Conservation (phyloP, 2,888 invertebrate genomes). For the Pyralis farinalis region DNA sequence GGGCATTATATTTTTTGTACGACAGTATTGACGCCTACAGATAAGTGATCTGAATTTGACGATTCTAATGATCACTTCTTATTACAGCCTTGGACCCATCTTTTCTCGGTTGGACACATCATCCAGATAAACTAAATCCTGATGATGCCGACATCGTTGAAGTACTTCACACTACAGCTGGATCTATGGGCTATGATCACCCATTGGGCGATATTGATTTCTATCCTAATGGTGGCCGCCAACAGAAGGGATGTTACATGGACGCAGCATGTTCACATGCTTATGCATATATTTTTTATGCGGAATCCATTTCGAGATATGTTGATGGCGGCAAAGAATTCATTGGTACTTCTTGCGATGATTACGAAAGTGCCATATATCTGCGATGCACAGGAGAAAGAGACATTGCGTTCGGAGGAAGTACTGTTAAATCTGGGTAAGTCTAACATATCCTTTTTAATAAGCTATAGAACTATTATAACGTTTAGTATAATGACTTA, state of each 20-base stretch:
- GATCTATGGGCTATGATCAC: conserved; percentile 51
- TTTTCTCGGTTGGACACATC: conserved; percentile 60
- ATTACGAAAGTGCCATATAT: conserved; percentile 39
- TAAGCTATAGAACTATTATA: too few species aligned
- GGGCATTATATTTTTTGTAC: too few species aligned
- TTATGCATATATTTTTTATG: conserved; percentile 49
- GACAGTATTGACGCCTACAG: too few species aligned
- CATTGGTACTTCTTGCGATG: conserved; percentile 53
- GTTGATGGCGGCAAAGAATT: conserved; percentile 35
- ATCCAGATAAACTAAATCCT: conserved; percentile 44
- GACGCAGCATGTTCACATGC: conserved; percentile 47
- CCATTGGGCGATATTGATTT: conserved; percentile 65
- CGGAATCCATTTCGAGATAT: conserved; percentile 50
- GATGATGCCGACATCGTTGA: conserved; percentile 58
- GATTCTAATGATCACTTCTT: too few species aligned
- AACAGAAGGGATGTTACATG: conserved; percentile 48
- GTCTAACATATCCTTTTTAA: too few species aligned
- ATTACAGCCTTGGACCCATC: conserved; percentile 66
- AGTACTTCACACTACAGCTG: conserved; percentile 59
- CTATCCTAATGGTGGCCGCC: conserved; percentile 63
- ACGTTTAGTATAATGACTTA: too few species aligned
- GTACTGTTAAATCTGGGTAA: conserved; percentile 41
- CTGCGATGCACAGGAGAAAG: conserved; percentile 41
- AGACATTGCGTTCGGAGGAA: conserved; percentile 53
- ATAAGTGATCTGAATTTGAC: too few species aligned